Conservation (phyloP, 1,140 invertebrate genomes). For the Penaeus japonicus region DNA sequence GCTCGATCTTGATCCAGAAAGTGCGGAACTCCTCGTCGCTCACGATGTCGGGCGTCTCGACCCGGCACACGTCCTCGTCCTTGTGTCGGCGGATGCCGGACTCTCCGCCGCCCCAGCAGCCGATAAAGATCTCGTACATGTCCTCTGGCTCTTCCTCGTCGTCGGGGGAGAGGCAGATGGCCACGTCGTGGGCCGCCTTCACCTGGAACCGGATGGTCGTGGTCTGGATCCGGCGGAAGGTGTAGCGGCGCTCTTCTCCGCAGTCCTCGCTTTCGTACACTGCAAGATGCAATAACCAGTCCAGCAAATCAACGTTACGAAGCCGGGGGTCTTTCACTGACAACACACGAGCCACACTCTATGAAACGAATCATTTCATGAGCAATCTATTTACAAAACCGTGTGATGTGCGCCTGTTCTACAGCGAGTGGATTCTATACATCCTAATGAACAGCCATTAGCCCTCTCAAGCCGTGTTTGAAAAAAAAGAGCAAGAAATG, state of each 20-base stretch:
- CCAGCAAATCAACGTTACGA: too few relatives aligned
- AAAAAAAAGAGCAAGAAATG: too few relatives aligned
- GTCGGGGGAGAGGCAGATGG: slow-evolving; percentile 52
- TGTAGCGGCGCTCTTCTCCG: slow-evolving; percentile 33
- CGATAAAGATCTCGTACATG: slow-evolving; percentile 59
- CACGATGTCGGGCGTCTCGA: slow-evolving; percentile 57
- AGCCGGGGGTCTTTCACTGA: too few relatives aligned
- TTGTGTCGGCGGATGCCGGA: slow-evolving; percentile 48
- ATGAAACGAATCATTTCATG: too few relatives aligned
- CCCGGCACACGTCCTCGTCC: slow-evolving; percentile 42
- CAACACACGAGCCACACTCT: too few relatives aligned
- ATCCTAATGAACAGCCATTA: too few relatives aligned
- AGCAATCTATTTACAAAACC: too few relatives aligned
- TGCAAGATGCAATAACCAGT: background rate
- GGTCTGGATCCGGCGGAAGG: slow-evolving; percentile 53
- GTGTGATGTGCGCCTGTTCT: too few relatives aligned
- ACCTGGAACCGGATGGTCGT: slow-evolving; percentile 53
- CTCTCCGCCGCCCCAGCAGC: slow-evolving; percentile 55
- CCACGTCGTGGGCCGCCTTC: slow-evolving; percentile 56
- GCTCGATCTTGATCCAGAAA: slow-evolving; percentile 58
- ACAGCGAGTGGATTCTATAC: too few relatives aligned
- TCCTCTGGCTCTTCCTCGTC: slow-evolving; percentile 52
- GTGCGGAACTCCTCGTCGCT: slow-evolving; percentile 39
- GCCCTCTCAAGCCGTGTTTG: too few relatives aligned
- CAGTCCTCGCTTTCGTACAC: slow-evolving; percentile 50